A percentile compares a stretch with the other conserved stretches of the same genome.
These are phyloP conservation scores for Sphyrna mokarran DNA, from an alignment of 2,113 vertebrate species.

Conservation along the genomic window DNA sequence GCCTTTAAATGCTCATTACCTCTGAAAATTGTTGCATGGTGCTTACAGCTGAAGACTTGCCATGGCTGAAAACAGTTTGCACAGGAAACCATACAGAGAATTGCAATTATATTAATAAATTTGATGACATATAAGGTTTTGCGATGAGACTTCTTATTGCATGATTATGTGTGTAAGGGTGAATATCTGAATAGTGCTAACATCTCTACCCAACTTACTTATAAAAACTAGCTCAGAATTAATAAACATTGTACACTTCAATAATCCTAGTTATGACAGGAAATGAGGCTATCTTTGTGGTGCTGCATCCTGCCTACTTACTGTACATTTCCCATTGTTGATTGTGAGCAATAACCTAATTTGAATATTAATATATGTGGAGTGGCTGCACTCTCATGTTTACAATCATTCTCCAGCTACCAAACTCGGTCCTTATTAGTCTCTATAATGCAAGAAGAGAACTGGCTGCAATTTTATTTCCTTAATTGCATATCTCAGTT, in stretches of 20 bases:
- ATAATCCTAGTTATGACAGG: background rate
- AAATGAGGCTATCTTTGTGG: background rate
- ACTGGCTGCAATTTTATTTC: constrained; percentile 9
- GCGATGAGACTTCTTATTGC: background rate
- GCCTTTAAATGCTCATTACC: background rate
- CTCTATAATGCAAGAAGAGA: background rate
- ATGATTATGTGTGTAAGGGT: background rate
- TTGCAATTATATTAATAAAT: background rate
- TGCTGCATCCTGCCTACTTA: background rate
- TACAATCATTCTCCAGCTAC: background rate
- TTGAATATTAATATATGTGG: constrained; percentile 12
- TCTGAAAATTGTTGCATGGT: background rate
- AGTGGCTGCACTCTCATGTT: background rate
- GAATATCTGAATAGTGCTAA: background rate
- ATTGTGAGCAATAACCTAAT: constrained; percentile 30
- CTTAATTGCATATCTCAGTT: background rate
- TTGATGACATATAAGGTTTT: background rate
- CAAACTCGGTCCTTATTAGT: background rate
- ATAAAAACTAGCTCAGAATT: background rate
- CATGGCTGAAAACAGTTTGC: background rate
- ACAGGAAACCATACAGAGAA: background rate
- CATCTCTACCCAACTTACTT: background rate
- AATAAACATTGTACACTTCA: background rate
- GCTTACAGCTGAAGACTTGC: background rate
- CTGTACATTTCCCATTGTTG: background rate